A percentile compares a stretch with the other conserved stretches of the same genome.
These are phyloP conservation scores for Beaufortia kweichowensis DNA, from an alignment of 2,113 vertebrate genomes.

Conservation along the genomic window DNA sequence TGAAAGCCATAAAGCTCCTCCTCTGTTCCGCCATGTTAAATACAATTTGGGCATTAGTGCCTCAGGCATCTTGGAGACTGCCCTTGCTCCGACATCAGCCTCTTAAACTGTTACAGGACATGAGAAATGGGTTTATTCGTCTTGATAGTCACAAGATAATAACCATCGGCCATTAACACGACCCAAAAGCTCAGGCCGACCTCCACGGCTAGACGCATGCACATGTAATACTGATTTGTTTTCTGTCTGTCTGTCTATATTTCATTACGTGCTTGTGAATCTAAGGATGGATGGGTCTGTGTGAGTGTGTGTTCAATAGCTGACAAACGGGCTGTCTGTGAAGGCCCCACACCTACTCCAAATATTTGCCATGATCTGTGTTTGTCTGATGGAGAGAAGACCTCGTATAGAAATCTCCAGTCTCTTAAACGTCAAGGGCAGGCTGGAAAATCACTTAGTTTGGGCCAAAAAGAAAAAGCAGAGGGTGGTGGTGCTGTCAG, in stretches of 20 bases:
- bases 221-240: neutral
- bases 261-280: neutral
- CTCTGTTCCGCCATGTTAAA: conserved; percentile 69
- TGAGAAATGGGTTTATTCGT: conserved; percentile 60
- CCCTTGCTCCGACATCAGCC: conserved; percentile 62
- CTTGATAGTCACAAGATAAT: conserved; percentile 64
- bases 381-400: conserved; percentile 41
- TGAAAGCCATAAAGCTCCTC: conserved; percentile 68
- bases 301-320: conserved; percentile 41
- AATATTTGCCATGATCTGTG: conserved; percentile 45
- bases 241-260: neutral
- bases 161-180: conserved; percentile 53
- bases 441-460: conserved; percentile 79
- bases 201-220: neutral
- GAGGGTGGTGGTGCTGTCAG: conserved; percentile 66
- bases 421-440: conserved; percentile 48
- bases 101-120: conserved; percentile 37
- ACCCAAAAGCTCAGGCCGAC: neutral
- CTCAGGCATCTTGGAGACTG: conserved; percentile 55
- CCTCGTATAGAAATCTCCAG: conserved; percentile 48
- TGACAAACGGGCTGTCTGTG: conserved; percentile 46
- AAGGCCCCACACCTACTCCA: conserved; percentile 36
- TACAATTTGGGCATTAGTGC: conserved; percentile 64
- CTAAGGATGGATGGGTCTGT: conserved; percentile 3
- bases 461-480: conserved; percentile 54